A percentile compares a stretch with the other conserved stretches of the same genome.
Evolutionary conservation across 2,888 invertebrate genomes (phyloP).

Genomic region (Theodoxus fluviatilis): DNA sequence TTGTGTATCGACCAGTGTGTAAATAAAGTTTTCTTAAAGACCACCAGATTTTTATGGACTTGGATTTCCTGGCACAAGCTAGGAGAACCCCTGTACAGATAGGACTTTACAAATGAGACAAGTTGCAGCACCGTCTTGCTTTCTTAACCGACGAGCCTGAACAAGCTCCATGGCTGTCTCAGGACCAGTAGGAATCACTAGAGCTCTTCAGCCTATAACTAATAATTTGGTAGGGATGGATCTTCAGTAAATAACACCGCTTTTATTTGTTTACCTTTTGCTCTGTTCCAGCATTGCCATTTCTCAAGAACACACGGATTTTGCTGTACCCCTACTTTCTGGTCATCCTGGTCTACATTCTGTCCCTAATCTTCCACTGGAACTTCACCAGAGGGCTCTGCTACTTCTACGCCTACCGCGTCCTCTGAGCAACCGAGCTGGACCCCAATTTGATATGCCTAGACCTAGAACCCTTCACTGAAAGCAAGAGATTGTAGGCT

Average conservation of each 20-base stretch:
- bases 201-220: no score
- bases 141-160: no score
- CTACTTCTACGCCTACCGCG: constrained; percentile 83
- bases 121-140: background rate
- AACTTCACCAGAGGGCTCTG: constrained; percentile 85
- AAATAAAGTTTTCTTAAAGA: no score
- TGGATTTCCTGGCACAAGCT: no score
- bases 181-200: no score
- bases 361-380: constrained; percentile 80
- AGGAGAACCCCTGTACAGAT: no score
- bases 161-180: no score
- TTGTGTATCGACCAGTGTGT: no score
- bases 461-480: background rate
- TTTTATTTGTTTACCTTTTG: constrained; percentile 3
- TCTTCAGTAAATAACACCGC: background rate
- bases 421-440: constrained; percentile 59
- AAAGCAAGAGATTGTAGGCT: no score
- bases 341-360: constrained; percentile 78
- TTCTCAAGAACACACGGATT: constrained; percentile 82
- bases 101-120: no score
- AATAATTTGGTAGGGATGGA: no score
- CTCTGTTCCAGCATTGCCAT: constrained; percentile 78
- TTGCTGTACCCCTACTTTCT: constrained; percentile 85
- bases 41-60: no score
- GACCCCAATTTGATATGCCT: background rate